Evolutionary conservation across 1,140 invertebrate genomes (phyloP), one percentile per base, ranked within the genome.

Genomic region (Temnothorax longispinosus): DNA sequence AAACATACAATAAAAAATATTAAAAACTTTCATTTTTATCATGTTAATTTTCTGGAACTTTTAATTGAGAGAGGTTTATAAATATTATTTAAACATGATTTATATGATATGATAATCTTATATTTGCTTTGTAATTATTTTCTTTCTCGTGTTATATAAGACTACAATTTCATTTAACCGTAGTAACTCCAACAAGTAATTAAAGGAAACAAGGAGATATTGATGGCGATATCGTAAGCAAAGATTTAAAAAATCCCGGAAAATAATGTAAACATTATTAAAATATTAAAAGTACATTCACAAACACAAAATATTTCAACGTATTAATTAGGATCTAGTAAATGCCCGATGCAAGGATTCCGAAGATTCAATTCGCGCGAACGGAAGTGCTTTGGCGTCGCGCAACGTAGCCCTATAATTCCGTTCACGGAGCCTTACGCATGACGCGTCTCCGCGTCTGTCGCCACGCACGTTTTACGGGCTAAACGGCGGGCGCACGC

Each of bases 401-500:
- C 78, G 65, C 13, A 3, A 74, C 11, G 8, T 21, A 41, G 18
- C 41, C 35, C 44, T 62, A 35, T 41, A 47, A 84, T 56, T 62
- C 44, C 69, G 69, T 75, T 84, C 27, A 60, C 41, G 69, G 54
- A 62, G 44, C 44, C 67, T 82, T 60, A 82, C 52, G 67, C 80
- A 74, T 50, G 41, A 56, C 78, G 65, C 35, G 35, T 81, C 67
- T 82, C 71, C 81, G 78, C 32, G 50, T 86, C 52, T 88, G 87
- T 80, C 84, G 75, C 27, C 85, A 87, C 88, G 84, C 88, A 65
- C 85, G 87, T 89, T 81, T 81, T 85, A 78, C 84, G 82, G 58
- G 56, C 72, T 89, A 89, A 89, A 88, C 67, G 58, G 50, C 87
- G 58, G 21, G 60, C 58, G 75, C 58, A 58, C 76, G 71, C 85